Evolutionary conservation across 2,888 invertebrate species (phyloP), one percentile per base, ranked within the genome.

Genomic region (Yponomeuta plumbellus): DNA sequence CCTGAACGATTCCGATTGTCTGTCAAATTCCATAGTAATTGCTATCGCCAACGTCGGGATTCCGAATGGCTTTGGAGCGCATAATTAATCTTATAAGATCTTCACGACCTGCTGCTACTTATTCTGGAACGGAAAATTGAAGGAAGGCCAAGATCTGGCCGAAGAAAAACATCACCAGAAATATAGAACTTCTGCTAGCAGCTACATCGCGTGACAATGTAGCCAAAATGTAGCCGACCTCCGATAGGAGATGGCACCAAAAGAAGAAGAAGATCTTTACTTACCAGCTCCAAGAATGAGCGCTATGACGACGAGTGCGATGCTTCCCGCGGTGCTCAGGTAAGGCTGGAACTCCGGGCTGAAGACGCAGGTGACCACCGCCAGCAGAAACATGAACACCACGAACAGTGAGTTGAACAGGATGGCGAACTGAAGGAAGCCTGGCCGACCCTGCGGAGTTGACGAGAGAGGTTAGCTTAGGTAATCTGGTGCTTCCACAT

Each of bases 391-490:
- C 63, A 88, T 79, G 77, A 89, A 90, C 69, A 88, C 72, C 65
- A 88, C 85, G 77, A 90, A 90, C 70, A 90, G 85, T 0, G 86
- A 84, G 78, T 90, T 90, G 73, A 86, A 88, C 5, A 88, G 80
- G 20, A 89, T 67, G 0, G 88, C 83, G 23, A 84, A 74, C 68
- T 88, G 89, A 10, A 90, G 76, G 71, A 83, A 81, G 58, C 84
- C 81, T 0, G 87, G 80, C 5, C 87, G 80, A 58, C 80, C 80
- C 90, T 90, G 85, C 11, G 26, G 13, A 22, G 17, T 22, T 13
- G 13, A 23, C 13, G 26, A 6, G 11, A 23, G 17, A 26, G 22
- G 22, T 11, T 17, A 17, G 61, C 4, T 23, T 22, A 17, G 10
- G 11, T n/a, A n/a, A n/a, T n/a, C n/a, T n/a, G n/a, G n/a, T n/a